Evolutionary conservation across 2,797 vertebrate species (phyloP), one percentile per base, ranked within the genome.

Genomic region (Enteromius treurensis): DNA sequence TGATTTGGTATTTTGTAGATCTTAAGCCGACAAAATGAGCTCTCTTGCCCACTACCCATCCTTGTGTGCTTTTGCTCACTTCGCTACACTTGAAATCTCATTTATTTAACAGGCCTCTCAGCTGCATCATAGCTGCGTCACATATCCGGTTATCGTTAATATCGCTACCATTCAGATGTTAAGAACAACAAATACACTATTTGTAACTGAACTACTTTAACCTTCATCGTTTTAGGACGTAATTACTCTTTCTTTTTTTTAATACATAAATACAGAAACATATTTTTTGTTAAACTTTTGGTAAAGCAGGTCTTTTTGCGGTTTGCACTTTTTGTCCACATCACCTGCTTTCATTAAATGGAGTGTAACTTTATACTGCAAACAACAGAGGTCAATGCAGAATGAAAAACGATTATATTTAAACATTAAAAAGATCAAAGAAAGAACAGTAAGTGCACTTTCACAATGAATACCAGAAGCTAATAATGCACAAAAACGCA

Each of bases 1-100:
- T 88, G 84, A 93, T 90, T 90, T 88, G 90, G 93, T 92, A 93
- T 95, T 93, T 93, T 86, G 89, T 42, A 92, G 91, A 90, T 88
- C 89, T 86, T 71, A 45, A 86, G 83, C 88, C 64, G 69, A 86
- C 90, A 89, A 88, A 90, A 90, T 88, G 81, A 90, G 86, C 88
- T 91, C 90, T 86, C 79, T 80, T 82, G 70, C 77, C 85, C 84
- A 49, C 42, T 55, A 32, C 69, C 34, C 49, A 55, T 71, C 40
- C 40, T 9, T 37, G 71, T 45, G 32, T 9, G 34, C 62, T 60
- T 74, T 51, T 29, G 23, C 69, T 81, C 3, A n/a, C 49, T 15
- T 34, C 47, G 3, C 23, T 26, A 51, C 34, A 19, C 53, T 47
- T 58, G 5, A 47, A 29, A 29, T n/a, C 17, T 42, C 40, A 23